Base-by-base conservation (phyloP, 2,888 invertebrate genomes). In the Unio delphinus region DNA sequence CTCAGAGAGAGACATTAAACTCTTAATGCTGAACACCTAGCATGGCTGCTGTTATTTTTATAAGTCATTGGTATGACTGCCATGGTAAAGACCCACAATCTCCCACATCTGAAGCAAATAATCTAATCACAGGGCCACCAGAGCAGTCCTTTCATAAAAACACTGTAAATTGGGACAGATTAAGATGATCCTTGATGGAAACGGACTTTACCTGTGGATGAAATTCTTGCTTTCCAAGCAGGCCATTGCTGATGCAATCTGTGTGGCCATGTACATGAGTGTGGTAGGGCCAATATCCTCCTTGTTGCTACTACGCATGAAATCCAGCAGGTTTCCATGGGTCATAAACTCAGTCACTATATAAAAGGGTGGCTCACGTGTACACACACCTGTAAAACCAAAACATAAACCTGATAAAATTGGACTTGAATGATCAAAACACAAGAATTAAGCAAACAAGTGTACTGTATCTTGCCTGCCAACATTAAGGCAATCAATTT, bases 261-360 rank as follows among this genome's bases (percentile, higher is more conserved):
- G 99, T n/a, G 98, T 98, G 64, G 99, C 99, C 94, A 99, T 99
- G 90, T 99, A 97, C 93, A 99, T 96, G 73, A 99, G 93, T 45
- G 97, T 96, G 5, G 98, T 96, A 18, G 98, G 98, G 83, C 96
- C 96, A 65, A 99, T 94, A 87, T 95, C 94, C 23, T 87, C 87
- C 63, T 85, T 87, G 87, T 94, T 95, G 72, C 94, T 95, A 18
- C 73, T 67, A 68, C 99, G 93, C 80, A 99, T 91, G 90, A 97
- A 99, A 91, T 99, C 99, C 72, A 99, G 92, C 80, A 99, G 92
- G 91, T 99, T 99, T 68, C 99, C 99, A 85, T 97, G 95, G 86
- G 96, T 95, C 99, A 99, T 99, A 91, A 98, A 99, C 92, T 99
- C 99, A 23, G 99, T 99, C 87, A 99, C 97, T 85, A 99, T 99